phyloP scores from a whole-genome alignment of 2,888 invertebrate species.

The Augochlorella aurata region DNA sequence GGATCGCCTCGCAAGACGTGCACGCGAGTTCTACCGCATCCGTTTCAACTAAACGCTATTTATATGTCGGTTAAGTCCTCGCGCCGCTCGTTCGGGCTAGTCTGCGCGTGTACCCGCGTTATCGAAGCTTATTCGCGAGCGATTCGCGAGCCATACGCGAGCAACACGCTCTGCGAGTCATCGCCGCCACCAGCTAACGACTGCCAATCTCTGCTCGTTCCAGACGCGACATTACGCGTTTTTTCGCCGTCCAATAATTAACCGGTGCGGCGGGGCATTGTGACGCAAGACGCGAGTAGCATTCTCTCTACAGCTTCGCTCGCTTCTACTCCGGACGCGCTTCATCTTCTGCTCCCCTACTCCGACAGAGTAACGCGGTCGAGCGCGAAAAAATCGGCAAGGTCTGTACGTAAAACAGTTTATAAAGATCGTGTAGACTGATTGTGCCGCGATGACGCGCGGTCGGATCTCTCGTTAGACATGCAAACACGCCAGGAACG shows the following conservation, averaged over 20 bases:
- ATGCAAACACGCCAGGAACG: neutral
- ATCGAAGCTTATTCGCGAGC: slow-evolving; percentile 60
- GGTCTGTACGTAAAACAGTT: slow-evolving; percentile 26
- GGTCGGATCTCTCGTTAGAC: neutral
- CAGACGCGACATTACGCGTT: neutral
- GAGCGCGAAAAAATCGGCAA: slow-evolving; percentile 24
- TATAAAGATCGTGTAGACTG: slow-evolving; percentile 32
- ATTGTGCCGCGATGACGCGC: slow-evolving; percentile 31
- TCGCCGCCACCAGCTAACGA: too few relatives aligned
- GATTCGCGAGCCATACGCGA: slow-evolving; percentile 38
- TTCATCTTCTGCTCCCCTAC: neutral
- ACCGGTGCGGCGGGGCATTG: neutral
- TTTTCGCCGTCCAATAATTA: neutral
- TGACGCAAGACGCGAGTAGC: neutral
- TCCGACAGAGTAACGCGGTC: neutral
- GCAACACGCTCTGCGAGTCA: neutral
- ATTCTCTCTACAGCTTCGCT: neutral
- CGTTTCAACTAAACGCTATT: slow-evolving; percentile 75
- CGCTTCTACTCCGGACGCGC: neutral
- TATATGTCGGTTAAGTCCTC: slow-evolving; percentile 75
- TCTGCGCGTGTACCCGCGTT: slow-evolving; percentile 54
- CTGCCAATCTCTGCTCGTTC: neutral
- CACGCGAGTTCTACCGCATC: slow-evolving; percentile 70
- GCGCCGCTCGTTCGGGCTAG: slow-evolving; percentile 51
- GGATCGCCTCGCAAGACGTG: slow-evolving; percentile 61